A percentile compares a stretch with the other conserved stretches of the same genome.
Conservation (phyloP, 23 tunicate species). For the Halocynthia roretzi region DNA sequence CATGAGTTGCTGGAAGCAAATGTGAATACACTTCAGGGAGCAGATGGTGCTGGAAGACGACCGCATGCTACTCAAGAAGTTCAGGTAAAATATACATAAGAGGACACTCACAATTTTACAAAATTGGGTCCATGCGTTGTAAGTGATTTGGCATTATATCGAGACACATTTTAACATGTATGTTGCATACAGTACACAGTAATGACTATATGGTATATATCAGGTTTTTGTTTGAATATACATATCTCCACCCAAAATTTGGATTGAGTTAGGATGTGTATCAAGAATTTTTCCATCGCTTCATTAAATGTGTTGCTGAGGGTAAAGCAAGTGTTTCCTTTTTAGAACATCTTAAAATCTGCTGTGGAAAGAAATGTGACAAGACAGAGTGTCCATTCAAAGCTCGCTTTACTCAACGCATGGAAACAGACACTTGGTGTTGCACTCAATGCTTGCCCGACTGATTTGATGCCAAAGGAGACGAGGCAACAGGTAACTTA, state of each 20-base stretch:
- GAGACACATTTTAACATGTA: no score
- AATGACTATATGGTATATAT: background rate
- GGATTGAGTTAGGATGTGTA: no score
- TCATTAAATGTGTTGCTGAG: background rate
- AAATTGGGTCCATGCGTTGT: no score
- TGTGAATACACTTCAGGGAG: slow-evolving; percentile 34
- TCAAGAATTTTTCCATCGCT: no score
- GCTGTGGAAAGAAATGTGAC: slow-evolving; percentile 68
- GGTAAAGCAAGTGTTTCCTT: background rate
- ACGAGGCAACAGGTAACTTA: slow-evolving; percentile 52
- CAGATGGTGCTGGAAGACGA: slow-evolving; percentile 55
- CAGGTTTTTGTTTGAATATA: no score
- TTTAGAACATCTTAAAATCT: slow-evolving; percentile 61
- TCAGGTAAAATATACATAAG: slow-evolving; percentile 35
- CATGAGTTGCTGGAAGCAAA: slow-evolving; percentile 67
- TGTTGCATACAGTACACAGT: background rate
- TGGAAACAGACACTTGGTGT: slow-evolving; percentile 75
- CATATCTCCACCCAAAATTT: no score
- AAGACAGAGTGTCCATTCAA: slow-evolving; percentile 64
- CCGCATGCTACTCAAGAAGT: slow-evolving; percentile 58
- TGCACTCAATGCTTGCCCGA: slow-evolving; percentile 63
- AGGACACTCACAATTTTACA: no score
- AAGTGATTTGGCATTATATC: no score
- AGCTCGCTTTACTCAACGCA: slow-evolving; percentile 65
- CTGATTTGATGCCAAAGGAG: slow-evolving; percentile 45